Conservation (phyloP, 2,113 vertebrate species). For the Amia ocellicauda region DNA sequence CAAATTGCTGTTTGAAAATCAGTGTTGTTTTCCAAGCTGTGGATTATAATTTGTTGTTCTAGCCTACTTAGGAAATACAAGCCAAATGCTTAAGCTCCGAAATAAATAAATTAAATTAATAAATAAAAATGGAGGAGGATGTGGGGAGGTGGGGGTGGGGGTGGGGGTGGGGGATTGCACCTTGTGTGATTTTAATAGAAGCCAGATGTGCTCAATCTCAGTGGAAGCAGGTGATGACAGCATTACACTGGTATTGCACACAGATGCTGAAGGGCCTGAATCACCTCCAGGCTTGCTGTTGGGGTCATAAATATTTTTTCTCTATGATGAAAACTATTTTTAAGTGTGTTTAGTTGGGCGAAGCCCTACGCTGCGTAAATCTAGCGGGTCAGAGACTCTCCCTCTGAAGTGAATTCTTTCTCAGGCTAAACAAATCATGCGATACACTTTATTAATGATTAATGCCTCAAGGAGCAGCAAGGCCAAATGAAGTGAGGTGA, state of each 20-base stretch:
- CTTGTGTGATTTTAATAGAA: constrained; percentile 82
- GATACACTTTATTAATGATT: constrained; percentile 1
- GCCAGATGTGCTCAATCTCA: constrained; percentile 80
- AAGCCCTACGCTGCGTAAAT: constrained; percentile 39
- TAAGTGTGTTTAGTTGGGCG: constrained; percentile 43
- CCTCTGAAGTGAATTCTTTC: constrained; percentile 24
- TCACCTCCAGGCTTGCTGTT: constrained; percentile 61
- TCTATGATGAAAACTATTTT: constrained; percentile 50
- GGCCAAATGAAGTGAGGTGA: constrained; percentile 13
- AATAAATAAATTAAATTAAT: no score
- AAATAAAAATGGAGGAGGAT: no score
- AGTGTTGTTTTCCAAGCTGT: constrained; percentile 34
- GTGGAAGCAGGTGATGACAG: constrained; percentile 91
- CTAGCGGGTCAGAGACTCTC: constrained; percentile 23
- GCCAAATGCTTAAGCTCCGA: constrained; percentile 61
- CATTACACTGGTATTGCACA: constrained; percentile 77
- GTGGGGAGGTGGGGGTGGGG: no score
- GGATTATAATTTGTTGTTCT: constrained; percentile 66
- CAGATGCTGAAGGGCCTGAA: constrained; percentile 70
- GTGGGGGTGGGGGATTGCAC: no score
- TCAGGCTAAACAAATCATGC: constrained; percentile 32
- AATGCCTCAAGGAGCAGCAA: background rate
- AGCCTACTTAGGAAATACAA: constrained; percentile 72
- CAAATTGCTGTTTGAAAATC: constrained; percentile 49
- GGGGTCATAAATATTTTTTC: constrained; percentile 59